These are phyloP conservation scores for Nothoprocta pentlandii DNA, from an alignment of 2,113 vertebrate species.

Conservation along the genomic window DNA sequence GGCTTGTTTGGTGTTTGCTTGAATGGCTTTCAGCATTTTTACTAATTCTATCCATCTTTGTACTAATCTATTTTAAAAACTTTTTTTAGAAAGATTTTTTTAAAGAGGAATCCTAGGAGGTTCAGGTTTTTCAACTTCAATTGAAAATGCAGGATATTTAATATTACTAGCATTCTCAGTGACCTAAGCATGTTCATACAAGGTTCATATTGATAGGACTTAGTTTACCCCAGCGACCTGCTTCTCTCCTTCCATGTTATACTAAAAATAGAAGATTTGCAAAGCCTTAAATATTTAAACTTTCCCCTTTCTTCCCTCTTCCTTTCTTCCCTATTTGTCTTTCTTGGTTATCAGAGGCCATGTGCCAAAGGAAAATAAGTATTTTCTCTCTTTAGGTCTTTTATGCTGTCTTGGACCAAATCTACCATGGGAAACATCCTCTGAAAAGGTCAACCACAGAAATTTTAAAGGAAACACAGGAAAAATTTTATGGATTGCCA, in stretches of 20 bases:
- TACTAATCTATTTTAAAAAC: not conserved
- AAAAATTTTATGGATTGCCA: slow-evolving; percentile 90
- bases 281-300: not conserved
- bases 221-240: not conserved
- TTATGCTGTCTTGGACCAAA: slow-evolving; percentile 94
- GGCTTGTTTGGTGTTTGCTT: not conserved
- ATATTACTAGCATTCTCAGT: not conserved
- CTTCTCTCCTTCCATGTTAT: not conserved
- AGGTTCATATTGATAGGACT: not conserved
- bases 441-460: slow-evolving; percentile 88
- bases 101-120: not conserved
- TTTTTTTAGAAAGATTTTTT: not conserved
- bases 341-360: not conserved
- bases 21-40: not conserved
- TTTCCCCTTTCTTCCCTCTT: not conserved
- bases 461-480: slow-evolving; percentile 91
- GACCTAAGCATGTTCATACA: not conserved
- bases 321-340: not conserved
- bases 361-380: not conserved
- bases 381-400: slow-evolving; percentile 85
- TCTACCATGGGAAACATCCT: slow-evolving; percentile 91
- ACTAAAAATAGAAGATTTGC: not conserved
- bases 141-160: not conserved
- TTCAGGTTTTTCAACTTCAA: not conserved
- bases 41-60: not conserved